Evolutionary conservation across 2,113 vertebrate genomes (phyloP).

Genomic region (Aspiorhynchus laticeps): DNA sequence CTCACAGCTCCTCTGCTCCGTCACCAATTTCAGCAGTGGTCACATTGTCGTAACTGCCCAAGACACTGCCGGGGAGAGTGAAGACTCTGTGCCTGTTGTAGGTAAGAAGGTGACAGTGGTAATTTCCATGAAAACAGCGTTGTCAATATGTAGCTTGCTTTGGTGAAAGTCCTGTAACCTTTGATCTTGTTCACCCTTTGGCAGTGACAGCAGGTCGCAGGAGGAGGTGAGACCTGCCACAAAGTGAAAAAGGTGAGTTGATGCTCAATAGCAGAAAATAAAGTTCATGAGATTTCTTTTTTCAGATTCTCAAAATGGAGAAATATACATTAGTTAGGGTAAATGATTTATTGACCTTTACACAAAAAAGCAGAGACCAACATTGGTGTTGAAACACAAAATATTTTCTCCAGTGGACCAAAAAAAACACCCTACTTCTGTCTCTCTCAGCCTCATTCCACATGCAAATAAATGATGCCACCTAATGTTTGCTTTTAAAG

Average conservation of each 20-base stretch:
- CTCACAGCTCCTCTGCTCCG: slow-evolving; percentile 62
- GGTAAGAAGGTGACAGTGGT: slow-evolving; percentile 53
- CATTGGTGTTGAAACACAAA: background rate
- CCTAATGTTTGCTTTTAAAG: background rate
- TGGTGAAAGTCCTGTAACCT: background rate
- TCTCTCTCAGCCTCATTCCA: background rate
- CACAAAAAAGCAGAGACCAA: background rate
- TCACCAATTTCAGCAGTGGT: slow-evolving; percentile 46
- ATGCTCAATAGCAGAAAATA: background rate
- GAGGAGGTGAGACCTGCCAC: slow-evolving; percentile 62
- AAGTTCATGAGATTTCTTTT: background rate
- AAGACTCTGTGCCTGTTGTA: slow-evolving; percentile 1
- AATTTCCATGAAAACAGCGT: background rate
- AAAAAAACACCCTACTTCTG: background rate
- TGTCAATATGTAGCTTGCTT: background rate
- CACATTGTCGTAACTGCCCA: slow-evolving; percentile 68
- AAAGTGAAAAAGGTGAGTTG: slow-evolving; percentile 56
- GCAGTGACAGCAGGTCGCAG: slow-evolving; percentile 41
- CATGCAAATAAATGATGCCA: background rate
- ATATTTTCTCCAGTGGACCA: background rate
- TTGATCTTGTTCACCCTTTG: slow-evolving; percentile 10
- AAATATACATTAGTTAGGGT: background rate
- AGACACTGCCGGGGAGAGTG: slow-evolving; percentile 73
- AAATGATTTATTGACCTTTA: background rate
- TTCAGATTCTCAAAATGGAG: background rate